A percentile compares a stretch with the other conserved stretches of the same genome.
Evolutionary conservation across 2,888 invertebrate species (phyloP).

Genomic region (Netelia virgata): DNA sequence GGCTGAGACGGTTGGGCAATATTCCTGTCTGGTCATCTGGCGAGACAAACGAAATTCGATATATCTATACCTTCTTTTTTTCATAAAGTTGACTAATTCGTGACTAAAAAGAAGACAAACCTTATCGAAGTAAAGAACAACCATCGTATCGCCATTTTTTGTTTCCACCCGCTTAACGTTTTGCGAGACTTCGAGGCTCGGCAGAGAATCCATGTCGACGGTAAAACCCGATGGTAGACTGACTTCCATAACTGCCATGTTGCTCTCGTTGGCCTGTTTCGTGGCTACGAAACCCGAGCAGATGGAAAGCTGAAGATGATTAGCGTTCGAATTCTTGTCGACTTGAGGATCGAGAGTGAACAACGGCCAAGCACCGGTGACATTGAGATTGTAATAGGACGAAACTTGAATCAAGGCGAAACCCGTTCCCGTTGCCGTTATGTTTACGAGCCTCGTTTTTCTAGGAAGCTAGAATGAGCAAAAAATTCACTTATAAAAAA

Average conservation of each 20-base stretch:
- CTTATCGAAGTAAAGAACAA: slow-evolving; percentile 91
- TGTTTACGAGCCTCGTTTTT: slow-evolving; percentile 88
- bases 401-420: slow-evolving; percentile 92
- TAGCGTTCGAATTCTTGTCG: slow-evolving; percentile 91
- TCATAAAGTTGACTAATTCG: not conserved
- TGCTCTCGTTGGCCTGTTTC: slow-evolving; percentile 90
- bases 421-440: slow-evolving; percentile 93
- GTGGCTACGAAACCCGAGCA: slow-evolving; percentile 91
- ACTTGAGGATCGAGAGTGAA: slow-evolving; percentile 95
- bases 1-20: slow-evolving; percentile 94
- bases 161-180: slow-evolving; percentile 90
- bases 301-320: slow-evolving; percentile 92
- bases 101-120: slow-evolving; percentile 81
- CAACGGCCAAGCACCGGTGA: slow-evolving; percentile 94
- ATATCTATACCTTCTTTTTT: not conserved
- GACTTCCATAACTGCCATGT: slow-evolving; percentile 96
- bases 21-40: slow-evolving; percentile 87
- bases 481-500: not conserved
- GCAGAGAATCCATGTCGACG: slow-evolving; percentile 91
- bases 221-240: slow-evolving; percentile 96
- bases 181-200: slow-evolving; percentile 87
- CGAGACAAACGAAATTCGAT: slow-evolving; percentile 20
- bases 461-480: slow-evolving; percentile 84
- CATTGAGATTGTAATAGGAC: slow-evolving; percentile 93
- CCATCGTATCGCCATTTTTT: slow-evolving; percentile 88